These are phyloP conservation scores for Kradibia gibbosae DNA, from an alignment of 1,140 invertebrate species.

Conservation along the genomic window DNA sequence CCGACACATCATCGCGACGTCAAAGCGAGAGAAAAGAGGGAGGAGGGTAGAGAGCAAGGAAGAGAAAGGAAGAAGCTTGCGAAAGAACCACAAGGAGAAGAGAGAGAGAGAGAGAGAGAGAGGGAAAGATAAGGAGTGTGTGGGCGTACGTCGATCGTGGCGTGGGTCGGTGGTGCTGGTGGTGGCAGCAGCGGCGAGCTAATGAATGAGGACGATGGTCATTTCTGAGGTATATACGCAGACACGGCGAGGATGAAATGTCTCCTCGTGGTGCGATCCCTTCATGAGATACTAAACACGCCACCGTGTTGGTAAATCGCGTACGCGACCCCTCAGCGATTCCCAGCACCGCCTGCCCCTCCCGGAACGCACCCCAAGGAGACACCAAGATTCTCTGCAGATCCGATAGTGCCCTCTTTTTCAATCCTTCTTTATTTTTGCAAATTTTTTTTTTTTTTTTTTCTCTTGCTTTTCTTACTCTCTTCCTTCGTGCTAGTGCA, in stretches of 20 bases:
- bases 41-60: background rate
- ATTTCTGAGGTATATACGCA: conserved; percentile 65
- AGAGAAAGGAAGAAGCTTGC: conserved; percentile 7
- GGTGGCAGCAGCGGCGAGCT: conserved; percentile 41
- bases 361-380: conserved; percentile 56
- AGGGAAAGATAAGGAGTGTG: conserved; percentile 18
- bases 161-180: conserved; percentile 40
- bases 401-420: conserved; percentile 34
- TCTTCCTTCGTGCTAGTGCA: no score
- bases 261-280: conserved; percentile 67
- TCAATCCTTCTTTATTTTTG: conserved; percentile 21
- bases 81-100: conserved; percentile 43
- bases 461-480: conserved; percentile 23
- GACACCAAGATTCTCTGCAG: conserved; percentile 59
- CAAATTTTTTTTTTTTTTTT: background rate
- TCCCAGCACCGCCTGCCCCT: conserved; percentile 53
- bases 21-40: background rate
- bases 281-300: conserved; percentile 70
- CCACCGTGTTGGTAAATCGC: conserved; percentile 60
- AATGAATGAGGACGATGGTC: conserved; percentile 64
- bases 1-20: conserved; percentile 10
- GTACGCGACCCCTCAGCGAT: conserved; percentile 58
- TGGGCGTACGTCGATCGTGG: conserved; percentile 37
- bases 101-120: conserved; percentile 43
- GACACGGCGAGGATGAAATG: conserved; percentile 65